Evolutionary conservation across 1,140 invertebrate species (phyloP).

Genomic region (Bombyx mandarina): DNA sequence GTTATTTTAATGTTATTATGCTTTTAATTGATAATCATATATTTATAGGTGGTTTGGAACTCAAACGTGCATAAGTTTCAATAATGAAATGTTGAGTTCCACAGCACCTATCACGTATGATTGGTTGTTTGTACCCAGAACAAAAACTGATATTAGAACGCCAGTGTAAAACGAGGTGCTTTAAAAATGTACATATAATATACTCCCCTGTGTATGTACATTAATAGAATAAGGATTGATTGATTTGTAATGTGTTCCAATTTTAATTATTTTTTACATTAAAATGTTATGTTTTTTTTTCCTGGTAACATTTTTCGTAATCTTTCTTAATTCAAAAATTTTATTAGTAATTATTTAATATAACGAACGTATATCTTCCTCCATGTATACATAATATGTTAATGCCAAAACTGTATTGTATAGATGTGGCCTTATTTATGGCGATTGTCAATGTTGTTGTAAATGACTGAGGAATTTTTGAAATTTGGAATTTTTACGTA

Average conservation of each 20-base stretch:
- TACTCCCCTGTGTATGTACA: conserved; percentile 25
- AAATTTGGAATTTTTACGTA: conserved; percentile 2
- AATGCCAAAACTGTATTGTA: neutral
- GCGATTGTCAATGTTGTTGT: conserved; percentile 1
- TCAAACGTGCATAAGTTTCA: neutral
- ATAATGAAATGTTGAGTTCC: neutral
- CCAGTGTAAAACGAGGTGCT: conserved; percentile 65
- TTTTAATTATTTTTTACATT: conserved; percentile 4
- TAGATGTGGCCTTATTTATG: conserved; percentile 2
- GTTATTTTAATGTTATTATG: conserved; percentile 12
- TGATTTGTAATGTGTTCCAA: conserved; percentile 27
- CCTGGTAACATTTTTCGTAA: neutral
- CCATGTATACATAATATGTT: no score
- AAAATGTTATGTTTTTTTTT: no score
- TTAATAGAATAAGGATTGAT: conserved; percentile 32
- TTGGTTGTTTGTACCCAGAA: conserved; percentile 23
- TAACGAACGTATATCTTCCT: no score
- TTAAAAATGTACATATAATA: conserved; percentile 14
- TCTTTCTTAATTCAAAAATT: neutral
- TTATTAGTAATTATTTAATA: no score
- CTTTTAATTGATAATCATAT: conserved; percentile 20
- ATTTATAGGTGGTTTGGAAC: neutral
- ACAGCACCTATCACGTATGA: neutral
- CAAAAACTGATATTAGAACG: conserved; percentile 35
- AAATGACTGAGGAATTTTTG: conserved; percentile 1